phyloP scores from a whole-genome alignment of 2,113 vertebrate genomes.

The Balaeniceps rex region DNA sequence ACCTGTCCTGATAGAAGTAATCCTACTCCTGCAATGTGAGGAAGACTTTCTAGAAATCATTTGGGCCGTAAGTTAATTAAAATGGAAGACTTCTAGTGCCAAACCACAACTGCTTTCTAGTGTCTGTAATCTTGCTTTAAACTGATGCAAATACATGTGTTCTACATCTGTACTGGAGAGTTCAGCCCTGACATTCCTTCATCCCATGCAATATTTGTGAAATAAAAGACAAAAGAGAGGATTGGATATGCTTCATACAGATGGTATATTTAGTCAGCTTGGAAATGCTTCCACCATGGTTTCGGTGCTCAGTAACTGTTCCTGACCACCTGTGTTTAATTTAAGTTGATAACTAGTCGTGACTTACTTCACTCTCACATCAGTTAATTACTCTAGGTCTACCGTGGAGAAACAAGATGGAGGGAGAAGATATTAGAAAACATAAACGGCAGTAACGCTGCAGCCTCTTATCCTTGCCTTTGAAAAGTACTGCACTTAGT shows the following conservation, averaged over 20 bases:
- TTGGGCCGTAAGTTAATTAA: conserved; percentile 46
- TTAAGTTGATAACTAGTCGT: conserved; percentile 36
- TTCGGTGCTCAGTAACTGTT: background rate
- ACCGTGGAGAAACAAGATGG: background rate
- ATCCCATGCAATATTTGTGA: conserved; percentile 63
- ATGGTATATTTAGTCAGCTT: conserved; percentile 61
- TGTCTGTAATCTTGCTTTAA: conserved; percentile 58
- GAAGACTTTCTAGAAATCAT: conserved; percentile 37
- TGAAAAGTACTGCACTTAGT: background rate
- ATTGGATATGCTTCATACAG: conserved; percentile 51
- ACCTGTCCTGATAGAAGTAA: background rate
- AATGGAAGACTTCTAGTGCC: conserved; percentile 36
- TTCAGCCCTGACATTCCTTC: conserved; percentile 66
- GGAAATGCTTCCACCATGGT: conserved; percentile 11
- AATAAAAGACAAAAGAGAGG: conserved; percentile 54
- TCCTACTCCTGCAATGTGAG: background rate
- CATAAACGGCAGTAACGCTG: background rate
- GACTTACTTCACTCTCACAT: conserved; percentile 31
- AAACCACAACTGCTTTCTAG: conserved; percentile 60
- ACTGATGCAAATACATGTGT: conserved; percentile 65
- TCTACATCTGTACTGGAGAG: conserved; percentile 63
- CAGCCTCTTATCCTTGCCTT: background rate
- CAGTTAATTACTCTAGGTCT: background rate
- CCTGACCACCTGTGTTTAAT: conserved; percentile 28
- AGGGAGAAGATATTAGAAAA: background rate